phyloP scores from a whole-genome alignment of 2,888 invertebrate genomes.

The Drosophila mimetica region DNA sequence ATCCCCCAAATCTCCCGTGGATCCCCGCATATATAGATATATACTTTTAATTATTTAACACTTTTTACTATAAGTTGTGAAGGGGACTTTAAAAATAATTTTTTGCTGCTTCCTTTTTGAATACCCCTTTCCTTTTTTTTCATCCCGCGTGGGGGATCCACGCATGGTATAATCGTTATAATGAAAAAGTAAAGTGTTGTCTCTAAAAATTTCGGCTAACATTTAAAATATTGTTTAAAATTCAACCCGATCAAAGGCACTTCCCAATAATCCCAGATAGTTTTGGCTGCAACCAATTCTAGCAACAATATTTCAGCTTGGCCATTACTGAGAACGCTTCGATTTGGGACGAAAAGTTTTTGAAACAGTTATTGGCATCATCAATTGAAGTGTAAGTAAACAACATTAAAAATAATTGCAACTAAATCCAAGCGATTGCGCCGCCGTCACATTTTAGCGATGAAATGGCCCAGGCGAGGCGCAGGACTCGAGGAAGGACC shows the following conservation, averaged over 20 bases:
- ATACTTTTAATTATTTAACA: too few relatives aligned
- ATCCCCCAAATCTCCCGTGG: too few relatives aligned
- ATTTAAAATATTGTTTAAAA: neutral
- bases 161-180: too few relatives aligned
- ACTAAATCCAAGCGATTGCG: conserved; percentile 79
- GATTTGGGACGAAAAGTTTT: conserved; percentile 71
- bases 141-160: too few relatives aligned
- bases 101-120: too few relatives aligned
- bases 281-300: conserved; percentile 30
- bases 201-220: neutral
- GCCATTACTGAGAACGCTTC: conserved; percentile 43
- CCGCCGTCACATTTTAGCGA: conserved; percentile 75
- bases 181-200: too few relatives aligned
- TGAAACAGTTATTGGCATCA: conserved; percentile 80
- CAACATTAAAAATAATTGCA: conserved; percentile 82
- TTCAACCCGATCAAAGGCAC: neutral
- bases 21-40: too few relatives aligned
- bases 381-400: conserved; percentile 80
- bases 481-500: conserved; percentile 22
- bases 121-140: too few relatives aligned
- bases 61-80: too few relatives aligned
- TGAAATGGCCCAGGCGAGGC: conserved; percentile 54
- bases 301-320: conserved; percentile 23
- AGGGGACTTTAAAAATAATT: too few relatives aligned
- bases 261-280: conserved; percentile 9